A percentile compares a stretch with the other conserved stretches of the same genome.
Evolutionary conservation across 2,888 invertebrate species (phyloP).

Genomic region (Pardosa pseudoannulata): DNA sequence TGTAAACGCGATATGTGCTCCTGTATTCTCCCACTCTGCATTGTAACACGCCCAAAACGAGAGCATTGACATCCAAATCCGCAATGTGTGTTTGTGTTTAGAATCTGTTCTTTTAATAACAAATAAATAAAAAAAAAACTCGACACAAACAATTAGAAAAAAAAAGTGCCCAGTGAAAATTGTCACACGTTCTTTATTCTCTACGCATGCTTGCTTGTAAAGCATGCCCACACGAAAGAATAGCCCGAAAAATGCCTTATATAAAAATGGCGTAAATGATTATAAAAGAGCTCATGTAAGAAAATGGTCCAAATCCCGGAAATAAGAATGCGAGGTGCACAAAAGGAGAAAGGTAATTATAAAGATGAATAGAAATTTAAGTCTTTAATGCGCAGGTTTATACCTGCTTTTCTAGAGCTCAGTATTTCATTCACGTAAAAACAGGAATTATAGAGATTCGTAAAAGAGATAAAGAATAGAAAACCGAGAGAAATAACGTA

Average conservation of each 20-base stretch:
- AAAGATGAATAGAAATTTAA: too few species aligned
- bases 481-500: too few species aligned
- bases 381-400: too few species aligned
- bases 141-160: constrained; percentile 57
- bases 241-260: background rate
- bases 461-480: too few species aligned
- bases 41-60: background rate
- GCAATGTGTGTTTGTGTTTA: background rate
- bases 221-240: background rate
- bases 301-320: constrained; percentile 7
- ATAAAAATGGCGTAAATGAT: background rate
- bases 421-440: too few species aligned
- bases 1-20: background rate
- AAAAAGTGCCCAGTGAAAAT: background rate
- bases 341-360: background rate
- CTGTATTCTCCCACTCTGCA: background rate
- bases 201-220: constrained; percentile 41
- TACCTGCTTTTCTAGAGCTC: too few species aligned
- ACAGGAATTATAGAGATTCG: too few species aligned
- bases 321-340: background rate
- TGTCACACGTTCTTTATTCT: constrained; percentile 19
- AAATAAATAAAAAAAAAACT: too few species aligned
- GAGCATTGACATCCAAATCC: constrained; percentile 36
- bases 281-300: background rate
- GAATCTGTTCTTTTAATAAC: background rate